Evolutionary conservation across 2,797 vertebrate species (phyloP).

Genomic region (Champsocephalus esox): DNA sequence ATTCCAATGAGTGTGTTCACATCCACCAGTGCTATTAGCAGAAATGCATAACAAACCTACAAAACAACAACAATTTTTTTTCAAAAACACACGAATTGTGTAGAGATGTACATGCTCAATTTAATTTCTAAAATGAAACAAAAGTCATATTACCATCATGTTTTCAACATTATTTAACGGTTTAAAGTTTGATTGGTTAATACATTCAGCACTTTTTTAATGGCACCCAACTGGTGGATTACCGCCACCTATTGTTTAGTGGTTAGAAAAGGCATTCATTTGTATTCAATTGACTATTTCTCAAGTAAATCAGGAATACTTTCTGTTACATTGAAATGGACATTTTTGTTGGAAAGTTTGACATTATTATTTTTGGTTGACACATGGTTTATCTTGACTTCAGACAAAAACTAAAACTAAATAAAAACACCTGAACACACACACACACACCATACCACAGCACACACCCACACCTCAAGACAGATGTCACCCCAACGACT

Average conservation of each 20-base stretch:
- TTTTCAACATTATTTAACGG: neutral
- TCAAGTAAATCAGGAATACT: neutral
- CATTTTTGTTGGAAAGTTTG: neutral
- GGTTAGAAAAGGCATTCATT: neutral
- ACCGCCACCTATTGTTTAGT: neutral
- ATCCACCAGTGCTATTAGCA: neutral
- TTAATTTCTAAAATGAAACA: no score
- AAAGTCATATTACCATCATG: neutral
- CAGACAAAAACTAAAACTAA: neutral
- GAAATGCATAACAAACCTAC: no score
- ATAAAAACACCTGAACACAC: neutral
- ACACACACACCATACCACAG: neutral
- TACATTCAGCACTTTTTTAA: neutral
- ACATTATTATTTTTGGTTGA: neutral
- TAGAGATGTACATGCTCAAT: no score
- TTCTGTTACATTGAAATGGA: neutral
- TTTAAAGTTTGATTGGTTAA: neutral
- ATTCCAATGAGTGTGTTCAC: neutral
- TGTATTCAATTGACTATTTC: neutral
- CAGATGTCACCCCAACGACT: slow-evolving; percentile 47
- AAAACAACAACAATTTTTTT: no score
- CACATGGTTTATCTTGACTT: no score
- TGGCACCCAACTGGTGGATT: neutral
- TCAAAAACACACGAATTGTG: no score
- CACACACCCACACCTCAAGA: slow-evolving; percentile 40